Base-by-base conservation (phyloP, 1,140 invertebrate species). In the Venturia canescens region DNA sequence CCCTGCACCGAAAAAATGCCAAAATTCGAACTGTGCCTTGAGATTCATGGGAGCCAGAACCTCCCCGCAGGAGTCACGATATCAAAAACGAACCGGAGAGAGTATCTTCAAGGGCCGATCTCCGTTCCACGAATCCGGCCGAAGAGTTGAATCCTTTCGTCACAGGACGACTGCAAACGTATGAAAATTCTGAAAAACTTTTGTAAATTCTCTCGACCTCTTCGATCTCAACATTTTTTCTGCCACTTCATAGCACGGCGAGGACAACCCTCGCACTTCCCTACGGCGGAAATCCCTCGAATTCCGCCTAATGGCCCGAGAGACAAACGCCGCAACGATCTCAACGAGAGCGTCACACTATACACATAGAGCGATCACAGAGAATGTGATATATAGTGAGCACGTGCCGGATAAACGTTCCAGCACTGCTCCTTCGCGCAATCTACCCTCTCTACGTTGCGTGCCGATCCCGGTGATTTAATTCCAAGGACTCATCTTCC, bases 401-500 rank as follows among this genome's bases (percentile, higher is more conserved):
- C 57, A 21, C 57, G 57, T 60, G n/a, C 53, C 18, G 63, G 29
- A 29, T 72, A 72, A 57, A 60, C 27, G 29, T 21, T 34, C 34
- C 34, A 70, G 29, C 18, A 38, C 67, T 38, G 11, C 34, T 60
- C 3, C 21, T 60, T 60, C 63, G 11, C 21, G 9, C 26, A 29
- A 57, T 69, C 23, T 26, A 26, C 71, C 74, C 53, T 67, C 67
- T 67, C 67, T 66, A 15, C 67, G 63, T 72, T 75, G 82, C 86
- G 80, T 83, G 79, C 84, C 84, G 76, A 84, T 72, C 78, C 82
- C 82, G 67, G 84, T 89, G 88, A 90, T 89, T 90, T 86, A 84
- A 89, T 89, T 88, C 83, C 82, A 79, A 76, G 66, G 87, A 86
- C 84, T 87, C 87, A 87, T 89, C 88, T 87, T 87, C 72, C 83